Percentiles rank a stretch among this genome's conserved stretches.
phyloP scores from a whole-genome alignment of 2,113 vertebrate species.

The Conger conger region DNA sequence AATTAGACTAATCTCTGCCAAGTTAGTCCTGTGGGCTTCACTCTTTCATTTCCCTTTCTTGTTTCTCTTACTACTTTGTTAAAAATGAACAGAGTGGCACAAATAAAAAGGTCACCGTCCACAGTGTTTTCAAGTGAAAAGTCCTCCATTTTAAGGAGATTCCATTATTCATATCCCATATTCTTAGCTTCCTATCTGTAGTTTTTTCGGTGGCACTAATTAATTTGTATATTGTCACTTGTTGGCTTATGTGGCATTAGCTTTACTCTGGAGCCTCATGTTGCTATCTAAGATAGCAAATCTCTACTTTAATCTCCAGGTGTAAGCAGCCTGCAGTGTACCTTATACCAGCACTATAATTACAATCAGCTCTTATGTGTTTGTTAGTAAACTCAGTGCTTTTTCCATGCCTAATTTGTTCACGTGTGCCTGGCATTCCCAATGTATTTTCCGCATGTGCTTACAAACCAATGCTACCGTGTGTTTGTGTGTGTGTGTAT shows the following conservation, averaged over 20 bases:
- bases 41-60: neutral
- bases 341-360: neutral
- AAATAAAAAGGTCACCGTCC: conserved; percentile 63
- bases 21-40: conserved; percentile 56
- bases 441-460: neutral
- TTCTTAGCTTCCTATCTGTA: conserved; percentile 54
- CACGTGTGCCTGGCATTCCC: neutral
- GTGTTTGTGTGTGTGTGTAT: too few species aligned
- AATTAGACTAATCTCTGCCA: conserved; percentile 70
- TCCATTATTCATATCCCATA: conserved; percentile 71
- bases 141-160: conserved; percentile 45
- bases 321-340: neutral
- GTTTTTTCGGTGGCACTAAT: conserved; percentile 45
- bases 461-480: neutral
- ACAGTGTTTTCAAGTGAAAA: conserved; percentile 44
- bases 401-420: neutral
- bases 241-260: conserved; percentile 21
- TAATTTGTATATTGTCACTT: conserved; percentile 38
- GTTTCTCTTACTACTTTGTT: conserved; percentile 42
- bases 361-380: neutral
- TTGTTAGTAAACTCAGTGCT: neutral
- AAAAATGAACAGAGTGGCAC: conserved; percentile 70
- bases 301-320: neutral
- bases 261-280: conserved; percentile 20
- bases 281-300: conserved; percentile 9